These are phyloP conservation scores for Aspidiotus rigidus DNA, from an alignment of 2,888 invertebrate genomes.

Conservation along the genomic window DNA sequence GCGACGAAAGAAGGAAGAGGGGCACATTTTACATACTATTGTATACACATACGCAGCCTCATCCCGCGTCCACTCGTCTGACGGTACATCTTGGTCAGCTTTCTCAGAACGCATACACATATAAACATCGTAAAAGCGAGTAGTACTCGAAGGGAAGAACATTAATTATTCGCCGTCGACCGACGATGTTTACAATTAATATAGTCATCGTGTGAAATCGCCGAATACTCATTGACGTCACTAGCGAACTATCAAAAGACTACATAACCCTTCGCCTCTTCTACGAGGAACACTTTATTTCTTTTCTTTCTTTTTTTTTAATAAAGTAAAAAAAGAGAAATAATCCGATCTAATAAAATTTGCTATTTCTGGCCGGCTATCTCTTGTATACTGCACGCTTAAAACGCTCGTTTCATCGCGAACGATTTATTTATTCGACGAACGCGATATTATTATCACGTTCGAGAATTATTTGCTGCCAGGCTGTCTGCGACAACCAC, in stretches of 20 bases:
- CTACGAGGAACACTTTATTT: too few species aligned
- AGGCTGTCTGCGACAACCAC: slow-evolving; percentile 18
- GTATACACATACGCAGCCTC: too few species aligned
- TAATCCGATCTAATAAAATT: slow-evolving; percentile 14
- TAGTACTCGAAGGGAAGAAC: slow-evolving; percentile 1
- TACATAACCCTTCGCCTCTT: slow-evolving; percentile 2
- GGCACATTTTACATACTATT: too few species aligned
- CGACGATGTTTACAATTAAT: slow-evolving; percentile 26
- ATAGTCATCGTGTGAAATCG: slow-evolving; percentile 25
- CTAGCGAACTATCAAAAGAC: slow-evolving; percentile 10
- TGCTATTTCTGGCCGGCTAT: slow-evolving; percentile 25
- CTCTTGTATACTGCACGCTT: background rate
- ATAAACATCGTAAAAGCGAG: slow-evolving; percentile 7
- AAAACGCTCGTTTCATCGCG: slow-evolving; percentile 14
- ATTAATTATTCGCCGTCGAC: slow-evolving; percentile 27
- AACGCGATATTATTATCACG: slow-evolving; percentile 13
- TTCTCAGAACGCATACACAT: slow-evolving; percentile 12
- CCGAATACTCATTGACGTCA: slow-evolving; percentile 29
- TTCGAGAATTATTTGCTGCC: slow-evolving; percentile 27
- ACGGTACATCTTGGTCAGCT: slow-evolving; percentile 1
- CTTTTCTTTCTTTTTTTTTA: too few species aligned
- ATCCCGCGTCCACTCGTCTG: background rate
- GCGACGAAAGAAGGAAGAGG: background rate
- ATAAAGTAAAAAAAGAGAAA: background rate
- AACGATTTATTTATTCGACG: slow-evolving; percentile 26